Percentiles rank a stretch among this genome's conserved stretches.
These are phyloP conservation scores for Harmothoe impar DNA, from an alignment of 2,888 invertebrate species.

Conservation along the genomic window DNA sequence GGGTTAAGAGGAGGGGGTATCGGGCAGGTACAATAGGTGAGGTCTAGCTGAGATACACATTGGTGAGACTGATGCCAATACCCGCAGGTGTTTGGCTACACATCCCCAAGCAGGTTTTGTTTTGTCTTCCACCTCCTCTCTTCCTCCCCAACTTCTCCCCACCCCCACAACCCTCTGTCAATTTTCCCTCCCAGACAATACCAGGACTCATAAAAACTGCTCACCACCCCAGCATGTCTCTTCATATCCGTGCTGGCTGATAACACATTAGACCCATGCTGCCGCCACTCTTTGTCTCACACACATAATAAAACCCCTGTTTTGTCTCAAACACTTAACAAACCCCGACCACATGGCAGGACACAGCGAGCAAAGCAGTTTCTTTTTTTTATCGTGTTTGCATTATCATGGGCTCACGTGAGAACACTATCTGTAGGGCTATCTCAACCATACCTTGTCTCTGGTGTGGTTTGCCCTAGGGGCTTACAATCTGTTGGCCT, in stretches of 20 bases:
- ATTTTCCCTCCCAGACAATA: not conserved
- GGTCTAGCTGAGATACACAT: not conserved
- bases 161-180: not conserved
- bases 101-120: not conserved
- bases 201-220: too few relatives aligned
- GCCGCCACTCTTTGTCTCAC: too few relatives aligned
- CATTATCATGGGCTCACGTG: too few relatives aligned
- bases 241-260: too few relatives aligned
- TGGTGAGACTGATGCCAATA: constrained; percentile 21
- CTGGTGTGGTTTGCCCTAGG: too few relatives aligned
- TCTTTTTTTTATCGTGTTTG: too few relatives aligned
- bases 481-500: too few relatives aligned
- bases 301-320: not conserved
- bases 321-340: constrained; percentile 3
- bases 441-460: too few relatives aligned
- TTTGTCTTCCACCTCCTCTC: not conserved
- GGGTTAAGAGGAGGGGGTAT: not conserved
- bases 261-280: too few relatives aligned
- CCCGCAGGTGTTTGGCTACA: constrained; percentile 12
- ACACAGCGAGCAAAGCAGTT: not conserved
- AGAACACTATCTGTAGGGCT: too few relatives aligned
- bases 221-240: too few relatives aligned
- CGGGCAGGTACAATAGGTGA: constrained; percentile 26
- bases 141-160: not conserved
- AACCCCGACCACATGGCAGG: not conserved